Evolutionary conservation across 35 echinoderm and acorn worm species (phyloP).

Genomic region (Chiridota heheva): DNA sequence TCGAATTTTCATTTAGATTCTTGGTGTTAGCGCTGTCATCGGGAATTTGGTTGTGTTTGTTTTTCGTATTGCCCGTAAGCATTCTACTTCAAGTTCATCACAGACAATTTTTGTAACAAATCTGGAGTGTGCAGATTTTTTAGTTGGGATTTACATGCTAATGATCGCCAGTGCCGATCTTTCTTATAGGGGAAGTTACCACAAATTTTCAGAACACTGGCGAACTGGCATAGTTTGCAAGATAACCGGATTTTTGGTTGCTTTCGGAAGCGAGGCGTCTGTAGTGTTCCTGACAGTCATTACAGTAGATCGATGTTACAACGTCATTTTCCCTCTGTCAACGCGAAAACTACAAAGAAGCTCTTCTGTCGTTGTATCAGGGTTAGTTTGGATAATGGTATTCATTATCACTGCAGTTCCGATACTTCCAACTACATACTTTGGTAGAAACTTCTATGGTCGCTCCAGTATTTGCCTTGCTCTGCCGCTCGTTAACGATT

Average conservation of each 20-base stretch:
- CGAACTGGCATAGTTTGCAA: conserved; percentile 41
- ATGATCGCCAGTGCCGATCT: conserved; percentile 31
- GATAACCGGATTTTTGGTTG: conserved; percentile 51
- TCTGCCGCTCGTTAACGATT: conserved; percentile 30
- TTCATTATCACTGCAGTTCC: conserved; percentile 22
- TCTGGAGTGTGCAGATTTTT: conserved; percentile 21
- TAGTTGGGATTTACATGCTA: conserved; percentile 32
- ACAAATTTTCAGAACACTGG: conserved; percentile 27
- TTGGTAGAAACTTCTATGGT: conserved; percentile 47
- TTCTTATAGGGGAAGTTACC: conserved; percentile 24
- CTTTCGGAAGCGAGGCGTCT: conserved; percentile 64
- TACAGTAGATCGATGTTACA: conserved; percentile 42
- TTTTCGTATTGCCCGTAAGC: too few relatives aligned
- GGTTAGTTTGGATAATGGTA: conserved; percentile 37
- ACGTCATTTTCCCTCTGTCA: conserved; percentile 52
- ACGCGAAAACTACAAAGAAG: conserved; percentile 8
- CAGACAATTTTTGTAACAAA: conserved; percentile 34
- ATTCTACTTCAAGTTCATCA: too few relatives aligned
- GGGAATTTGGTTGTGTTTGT: conserved; percentile 83
- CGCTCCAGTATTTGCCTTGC: conserved; percentile 68
- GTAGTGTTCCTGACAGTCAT: conserved; percentile 76
- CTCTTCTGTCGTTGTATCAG: conserved; percentile 11
- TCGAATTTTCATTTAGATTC: conserved; percentile 68
- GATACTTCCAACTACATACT: not conserved
- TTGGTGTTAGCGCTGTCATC: conserved; percentile 75